Conservation (phyloP, 1,140 invertebrate genomes). For the Heliconius melpomene region DNA sequence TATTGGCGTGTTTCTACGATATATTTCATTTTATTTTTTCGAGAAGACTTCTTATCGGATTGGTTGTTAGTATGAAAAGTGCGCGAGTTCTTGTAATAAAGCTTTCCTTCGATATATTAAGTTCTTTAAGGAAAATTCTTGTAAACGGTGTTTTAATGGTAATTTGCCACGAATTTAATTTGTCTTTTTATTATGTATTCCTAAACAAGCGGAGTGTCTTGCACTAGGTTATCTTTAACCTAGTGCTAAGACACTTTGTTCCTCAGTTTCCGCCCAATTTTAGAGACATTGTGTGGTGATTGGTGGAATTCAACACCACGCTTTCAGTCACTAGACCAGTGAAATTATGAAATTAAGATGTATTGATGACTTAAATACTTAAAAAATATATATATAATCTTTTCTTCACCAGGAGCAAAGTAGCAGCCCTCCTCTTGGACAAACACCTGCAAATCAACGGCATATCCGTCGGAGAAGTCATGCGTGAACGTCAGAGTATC, state of each 20-base stretch:
- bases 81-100: not conserved
- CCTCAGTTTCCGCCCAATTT: too few relatives aligned
- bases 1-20: not conserved
- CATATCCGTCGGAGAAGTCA: conserved; percentile 86
- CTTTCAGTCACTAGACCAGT: too few relatives aligned
- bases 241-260: too few relatives aligned
- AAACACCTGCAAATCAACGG: conserved; percentile 94
- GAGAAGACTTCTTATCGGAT: not conserved
- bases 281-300: too few relatives aligned
- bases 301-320: too few relatives aligned
- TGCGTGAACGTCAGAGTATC: conserved; percentile 81
- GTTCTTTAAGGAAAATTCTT: not conserved
- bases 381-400: not conserved
- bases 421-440: conserved; percentile 90
- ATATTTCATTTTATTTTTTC: conserved; percentile 2
- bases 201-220: too few relatives aligned
- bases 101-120: not conserved
- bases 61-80: not conserved
- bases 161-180: too few relatives aligned
- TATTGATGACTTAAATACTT: too few relatives aligned
- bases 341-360: too few relatives aligned
- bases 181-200: too few relatives aligned
- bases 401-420: conserved; percentile 86
- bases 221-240: too few relatives aligned
- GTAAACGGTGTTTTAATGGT: not conserved